Conservation (phyloP, 2,888 invertebrate species). For the Prosopocoilus inquinatus region DNA sequence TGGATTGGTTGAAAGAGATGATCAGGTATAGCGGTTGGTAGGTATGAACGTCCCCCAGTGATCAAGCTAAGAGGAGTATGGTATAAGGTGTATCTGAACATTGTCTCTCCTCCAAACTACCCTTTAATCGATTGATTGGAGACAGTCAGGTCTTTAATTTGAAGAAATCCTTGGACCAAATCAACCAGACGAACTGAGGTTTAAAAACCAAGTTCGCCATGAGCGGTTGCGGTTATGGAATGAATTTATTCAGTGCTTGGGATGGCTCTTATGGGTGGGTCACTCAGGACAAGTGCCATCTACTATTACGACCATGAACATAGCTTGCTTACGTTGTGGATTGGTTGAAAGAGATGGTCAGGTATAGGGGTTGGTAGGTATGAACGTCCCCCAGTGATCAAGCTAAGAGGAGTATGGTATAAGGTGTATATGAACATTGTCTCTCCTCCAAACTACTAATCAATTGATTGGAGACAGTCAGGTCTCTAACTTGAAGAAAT, state of each 20-base stretch:
- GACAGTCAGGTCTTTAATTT: slow-evolving; percentile 52
- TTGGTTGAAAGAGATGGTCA: slow-evolving; percentile 54
- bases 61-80: slow-evolving; percentile 22
- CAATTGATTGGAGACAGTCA: slow-evolving; percentile 48
- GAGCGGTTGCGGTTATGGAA: slow-evolving; percentile 16
- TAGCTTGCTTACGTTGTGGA: slow-evolving; percentile 54
- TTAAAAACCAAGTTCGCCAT: slow-evolving; percentile 13
- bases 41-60: slow-evolving; percentile 45
- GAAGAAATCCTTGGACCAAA: slow-evolving; percentile 39
- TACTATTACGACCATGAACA: slow-evolving; percentile 54
- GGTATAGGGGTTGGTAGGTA: slow-evolving; percentile 54
- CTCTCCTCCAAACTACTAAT: not conserved
- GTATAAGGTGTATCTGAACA: slow-evolving; percentile 6
- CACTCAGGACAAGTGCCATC: slow-evolving; percentile 54
- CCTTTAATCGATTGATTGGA: slow-evolving; percentile 34
- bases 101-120: not conserved
- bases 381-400: slow-evolving; percentile 41
- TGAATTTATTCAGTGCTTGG: slow-evolving; percentile 45
- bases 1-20: slow-evolving; percentile 55
- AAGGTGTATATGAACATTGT: not conserved
- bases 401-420: slow-evolving; percentile 7
- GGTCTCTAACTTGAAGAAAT: slow-evolving; percentile 44
- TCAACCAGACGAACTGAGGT: slow-evolving; percentile 48
- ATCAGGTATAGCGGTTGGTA: slow-evolving; percentile 55
- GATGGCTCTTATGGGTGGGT: slow-evolving; percentile 52